Base-by-base conservation (phyloP, 2,113 vertebrate genomes). In the Scytalopus superciliaris region DNA sequence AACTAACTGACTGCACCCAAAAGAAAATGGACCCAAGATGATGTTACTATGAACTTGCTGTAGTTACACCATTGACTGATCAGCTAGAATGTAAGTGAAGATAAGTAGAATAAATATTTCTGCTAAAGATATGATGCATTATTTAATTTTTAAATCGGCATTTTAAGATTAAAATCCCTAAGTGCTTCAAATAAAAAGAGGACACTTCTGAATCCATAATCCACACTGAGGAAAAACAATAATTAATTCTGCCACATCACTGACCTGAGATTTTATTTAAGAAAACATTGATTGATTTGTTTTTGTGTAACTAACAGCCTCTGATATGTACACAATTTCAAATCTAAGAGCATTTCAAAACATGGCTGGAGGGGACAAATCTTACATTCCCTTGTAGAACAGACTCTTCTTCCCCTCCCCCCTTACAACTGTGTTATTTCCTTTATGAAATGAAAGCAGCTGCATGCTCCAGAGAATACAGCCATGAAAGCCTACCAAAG, bases 91-190 rank as follows among this genome's bases (percentile, higher is more conserved):
- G 8, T 57, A 93, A 93, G 87, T 70, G 50, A 92, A 92, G 76
- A 90, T 70, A 94, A 96, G 25, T 11, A 88, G 45, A 91, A 89
- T 59, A 87, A 94, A 88, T 90, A 79, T 76, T 93, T 69, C 63
- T 95, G 39, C 59, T 85, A 91, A 91, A 91, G 30, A 74, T 56
- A 56, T 10, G 19, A 75, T 82, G 30, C 28, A 76, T 87, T 52
- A 76, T 87, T 96, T 91, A 94, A 85, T 89, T 91, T 75, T 66
- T 33, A 76, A 92, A 80, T 56, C 64, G 84, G 28, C 49, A 60
- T 60, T 23, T 83, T 87, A 77, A 91, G 66, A 75, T 2, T 50
- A 15, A 91, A 95, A 84, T 73, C n/a, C 62, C 15, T 45, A 55
- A 67, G 25, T 45, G 31, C 21, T 92, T 80, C 56, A 87, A 92